Base-by-base conservation (phyloP, 2,888 invertebrate species). In the Margaritifera margaritifera region DNA sequence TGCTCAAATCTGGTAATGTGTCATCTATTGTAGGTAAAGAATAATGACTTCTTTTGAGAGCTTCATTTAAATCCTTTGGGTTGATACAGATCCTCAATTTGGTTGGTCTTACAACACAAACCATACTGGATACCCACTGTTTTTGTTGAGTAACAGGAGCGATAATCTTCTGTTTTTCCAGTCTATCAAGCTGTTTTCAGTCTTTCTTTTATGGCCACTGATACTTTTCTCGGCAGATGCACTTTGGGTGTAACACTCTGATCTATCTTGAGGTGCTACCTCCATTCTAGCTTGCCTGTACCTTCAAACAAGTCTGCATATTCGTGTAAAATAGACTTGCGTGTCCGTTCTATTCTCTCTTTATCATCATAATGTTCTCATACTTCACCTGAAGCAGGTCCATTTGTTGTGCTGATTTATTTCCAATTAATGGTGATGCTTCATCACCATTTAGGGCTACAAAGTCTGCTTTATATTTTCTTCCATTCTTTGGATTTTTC, bases 21-120 rank as follows among this genome's bases (percentile, higher is more conserved):
- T 81, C 80, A 6, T 78, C 77, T 6, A 81, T 61, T 3, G 70
- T 69, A 6, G 78, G 80, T 52, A 80, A 54, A 1, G 66, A 69
- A 57, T 77, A 76, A 52, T 75, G 69, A 42, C 67, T 71, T 8
- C 77, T 58, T 54, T 69, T 64, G 11, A 82, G 18, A 15, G 69
- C 72, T 56, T 66, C 64, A 63, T 79, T 82, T 4, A 80, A 59
- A 27, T 69, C 65, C 50, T 64, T 68, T 25, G 79, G 78, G 56
- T 81, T 79, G 24, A 79, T 60, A 65, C 74, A 80, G 6, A n/a
- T n/a, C n/a, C n/a, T n/a, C n/a, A n/a, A n/a, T n/a, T n/a, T n/a
- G n/a, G n/a, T n/a, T n/a, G n/a, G 78, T 61, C 55, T 79, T 79
- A 57, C 58, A 22, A 68, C 72, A 5, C 68, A 60, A 3, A 75